phyloP scores from a whole-genome alignment of 1,140 invertebrate species.

The Mya arenaria region DNA sequence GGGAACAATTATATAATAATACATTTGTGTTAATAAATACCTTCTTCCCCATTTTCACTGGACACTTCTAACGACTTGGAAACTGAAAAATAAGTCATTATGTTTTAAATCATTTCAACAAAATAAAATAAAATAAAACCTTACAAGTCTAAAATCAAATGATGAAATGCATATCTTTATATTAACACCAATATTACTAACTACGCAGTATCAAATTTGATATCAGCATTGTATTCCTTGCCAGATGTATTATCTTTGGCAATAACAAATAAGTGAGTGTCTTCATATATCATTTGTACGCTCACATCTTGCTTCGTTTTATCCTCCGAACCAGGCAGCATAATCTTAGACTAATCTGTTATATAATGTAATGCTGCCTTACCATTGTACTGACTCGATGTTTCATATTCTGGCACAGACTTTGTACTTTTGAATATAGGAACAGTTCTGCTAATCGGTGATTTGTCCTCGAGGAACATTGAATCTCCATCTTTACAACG shows the following conservation, averaged over 20 bases:
- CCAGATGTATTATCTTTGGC: constrained; percentile 5
- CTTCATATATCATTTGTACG: constrained; percentile 26
- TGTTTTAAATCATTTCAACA: too few species aligned
- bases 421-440: not conserved
- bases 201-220: not conserved
- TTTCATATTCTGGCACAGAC: not conserved
- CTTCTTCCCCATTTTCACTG: too few species aligned
- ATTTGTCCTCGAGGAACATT: constrained; percentile 2
- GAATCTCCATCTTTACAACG: not conserved
- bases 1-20: too few species aligned
- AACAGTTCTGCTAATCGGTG: not conserved
- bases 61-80: too few species aligned
- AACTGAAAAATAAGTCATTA: too few species aligned
- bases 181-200: too few species aligned
- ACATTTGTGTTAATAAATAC: too few species aligned
- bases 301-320: too few species aligned
- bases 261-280: constrained; percentile 10
- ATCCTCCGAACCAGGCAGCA: not conserved
- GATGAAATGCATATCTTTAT: too few species aligned
- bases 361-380: not conserved
- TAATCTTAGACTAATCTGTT: not conserved
- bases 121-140: too few species aligned
- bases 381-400: not conserved
- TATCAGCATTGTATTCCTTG: constrained; percentile 21
- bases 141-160: too few species aligned